A percentile compares a stretch with the other conserved stretches of the same genome.
Evolutionary conservation across 1,140 invertebrate species (phyloP).

Genomic region (Drosophila tropicalis): DNA sequence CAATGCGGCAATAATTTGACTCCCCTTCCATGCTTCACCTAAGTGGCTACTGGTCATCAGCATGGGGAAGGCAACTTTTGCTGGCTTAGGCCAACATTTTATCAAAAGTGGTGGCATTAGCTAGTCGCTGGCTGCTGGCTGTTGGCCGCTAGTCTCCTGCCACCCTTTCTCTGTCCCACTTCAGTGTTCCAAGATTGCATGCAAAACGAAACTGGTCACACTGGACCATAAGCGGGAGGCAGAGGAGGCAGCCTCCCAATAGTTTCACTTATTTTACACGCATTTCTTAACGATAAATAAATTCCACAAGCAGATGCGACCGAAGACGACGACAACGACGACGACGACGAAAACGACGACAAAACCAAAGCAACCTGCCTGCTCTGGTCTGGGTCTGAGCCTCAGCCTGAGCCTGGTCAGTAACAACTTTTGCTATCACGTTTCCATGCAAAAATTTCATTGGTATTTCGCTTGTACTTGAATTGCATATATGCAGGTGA

Average conservation of each 20-base stretch:
- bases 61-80: constrained; percentile 37
- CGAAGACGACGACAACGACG: constrained; percentile 32
- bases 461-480: constrained; percentile 73
- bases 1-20: constrained; percentile 79
- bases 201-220: constrained; percentile 67
- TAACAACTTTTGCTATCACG: constrained; percentile 79
- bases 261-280: constrained; percentile 81
- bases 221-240: constrained; percentile 36
- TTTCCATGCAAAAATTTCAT: constrained; percentile 74
- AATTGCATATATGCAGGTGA: constrained; percentile 45
- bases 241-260: constrained; percentile 62
- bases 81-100: constrained; percentile 76
- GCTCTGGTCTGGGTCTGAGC: constrained; percentile 11
- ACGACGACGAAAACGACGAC: constrained; percentile 19
- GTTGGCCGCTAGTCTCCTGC: not conserved
- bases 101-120: constrained; percentile 79
- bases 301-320: constrained; percentile 78
- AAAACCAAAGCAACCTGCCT: constrained; percentile 26
- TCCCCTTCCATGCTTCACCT: constrained; percentile 31
- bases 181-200: constrained; percentile 2
- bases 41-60: constrained; percentile 76
- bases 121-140: constrained; percentile 28
- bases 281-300: constrained; percentile 81
- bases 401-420: constrained; percentile 44
- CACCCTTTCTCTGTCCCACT: not conserved